Evolutionary conservation across 2,888 invertebrate genomes (phyloP).

Genomic region (Resseliella maxima): DNA sequence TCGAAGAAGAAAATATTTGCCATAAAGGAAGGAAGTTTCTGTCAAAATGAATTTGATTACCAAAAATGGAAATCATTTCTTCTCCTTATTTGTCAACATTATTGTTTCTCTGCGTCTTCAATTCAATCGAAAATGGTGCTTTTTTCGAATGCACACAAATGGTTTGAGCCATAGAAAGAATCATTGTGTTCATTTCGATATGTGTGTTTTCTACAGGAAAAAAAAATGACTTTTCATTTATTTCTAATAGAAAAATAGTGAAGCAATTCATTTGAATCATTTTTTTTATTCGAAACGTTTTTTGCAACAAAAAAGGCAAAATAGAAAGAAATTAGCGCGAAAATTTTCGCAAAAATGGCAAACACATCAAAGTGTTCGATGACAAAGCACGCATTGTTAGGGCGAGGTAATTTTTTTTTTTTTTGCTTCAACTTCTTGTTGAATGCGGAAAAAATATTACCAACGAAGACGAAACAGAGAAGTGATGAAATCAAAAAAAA

Average conservation of each 20-base stretch:
- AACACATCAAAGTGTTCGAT: background rate
- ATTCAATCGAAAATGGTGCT: too few relatives aligned
- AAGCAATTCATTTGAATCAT: too few relatives aligned
- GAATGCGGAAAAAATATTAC: constrained; percentile 33
- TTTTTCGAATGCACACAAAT: too few relatives aligned
- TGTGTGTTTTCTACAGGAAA: too few relatives aligned
- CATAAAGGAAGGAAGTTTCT: background rate
- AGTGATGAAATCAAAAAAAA: background rate
- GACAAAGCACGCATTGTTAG: constrained; percentile 35
- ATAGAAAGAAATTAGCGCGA: background rate
- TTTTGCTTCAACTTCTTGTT: background rate
- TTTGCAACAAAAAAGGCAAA: background rate
- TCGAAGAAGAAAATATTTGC: background rate
- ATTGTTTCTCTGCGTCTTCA: background rate
- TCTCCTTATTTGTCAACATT: background rate
- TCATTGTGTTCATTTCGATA: too few relatives aligned
- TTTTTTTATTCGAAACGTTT: too few relatives aligned
- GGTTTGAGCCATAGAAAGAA: too few relatives aligned
- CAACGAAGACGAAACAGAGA: background rate
- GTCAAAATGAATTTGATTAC: background rate
- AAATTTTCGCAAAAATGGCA: background rate
- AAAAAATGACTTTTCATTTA: too few relatives aligned
- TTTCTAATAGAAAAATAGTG: too few relatives aligned
- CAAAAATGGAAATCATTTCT: background rate
- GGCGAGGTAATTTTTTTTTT: background rate